Evolutionary conservation across 1,140 invertebrate species (phyloP).

Genomic region (Brachionus asplanchnoidis): DNA sequence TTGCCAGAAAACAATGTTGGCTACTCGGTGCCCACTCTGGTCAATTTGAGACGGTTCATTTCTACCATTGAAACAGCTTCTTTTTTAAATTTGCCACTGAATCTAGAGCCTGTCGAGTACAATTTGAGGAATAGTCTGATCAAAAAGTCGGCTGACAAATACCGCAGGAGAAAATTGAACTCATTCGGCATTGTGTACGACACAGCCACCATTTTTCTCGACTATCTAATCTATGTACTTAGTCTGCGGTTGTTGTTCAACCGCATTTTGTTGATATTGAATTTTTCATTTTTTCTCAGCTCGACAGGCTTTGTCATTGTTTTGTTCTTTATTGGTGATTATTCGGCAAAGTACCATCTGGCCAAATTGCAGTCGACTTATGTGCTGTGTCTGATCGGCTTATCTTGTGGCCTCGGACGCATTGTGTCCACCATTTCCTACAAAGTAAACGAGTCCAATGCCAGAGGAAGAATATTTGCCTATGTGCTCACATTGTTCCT

Average conservation of each 20-base stretch:
- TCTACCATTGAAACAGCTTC: slow-evolving; percentile 13
- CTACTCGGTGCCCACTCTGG: not conserved
- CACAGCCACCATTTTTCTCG: not conserved
- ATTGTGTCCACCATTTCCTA: slow-evolving; percentile 31
- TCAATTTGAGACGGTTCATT: slow-evolving; percentile 3
- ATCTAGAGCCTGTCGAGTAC: slow-evolving; percentile 32
- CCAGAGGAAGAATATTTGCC: slow-evolving; percentile 1
- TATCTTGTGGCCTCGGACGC: slow-evolving; percentile 1
- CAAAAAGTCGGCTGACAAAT: not conserved
- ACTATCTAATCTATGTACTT: not conserved
- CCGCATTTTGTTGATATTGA: not conserved
- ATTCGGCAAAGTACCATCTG: not conserved
- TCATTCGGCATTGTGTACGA: not conserved
- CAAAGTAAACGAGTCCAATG: slow-evolving; percentile 34
- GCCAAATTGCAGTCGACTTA: not conserved
- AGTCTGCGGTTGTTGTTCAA: not conserved
- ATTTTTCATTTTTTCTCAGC: slow-evolving; percentile 15
- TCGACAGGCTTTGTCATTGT: not conserved
- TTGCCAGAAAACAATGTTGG: slow-evolving; percentile 21
- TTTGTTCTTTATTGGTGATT: not conserved
- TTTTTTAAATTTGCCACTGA: slow-evolving; percentile 6
- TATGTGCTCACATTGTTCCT: slow-evolving; percentile 16
- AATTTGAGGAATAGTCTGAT: slow-evolving; percentile 37
- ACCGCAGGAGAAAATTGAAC: not conserved
- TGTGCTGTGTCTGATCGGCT: slow-evolving; percentile 12